Evolutionary conservation across 2,888 invertebrate species (phyloP), one percentile per base, ranked within the genome.

Genomic region (Tiliacea aurago): DNA sequence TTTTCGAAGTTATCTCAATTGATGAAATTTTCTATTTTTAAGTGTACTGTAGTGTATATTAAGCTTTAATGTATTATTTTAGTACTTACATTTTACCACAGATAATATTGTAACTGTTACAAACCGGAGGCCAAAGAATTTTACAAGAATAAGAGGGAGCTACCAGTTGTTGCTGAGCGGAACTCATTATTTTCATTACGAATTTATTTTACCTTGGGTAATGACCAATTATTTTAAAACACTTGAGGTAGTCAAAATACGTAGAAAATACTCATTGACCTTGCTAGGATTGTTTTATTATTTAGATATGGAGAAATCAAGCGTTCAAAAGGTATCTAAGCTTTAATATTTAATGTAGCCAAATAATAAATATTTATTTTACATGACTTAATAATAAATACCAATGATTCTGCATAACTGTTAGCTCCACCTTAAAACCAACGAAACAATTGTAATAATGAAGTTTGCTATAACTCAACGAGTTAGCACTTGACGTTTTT

Each of bases 1-100:
- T 84, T 79, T 74, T 67, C 55, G 5, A 49, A 70, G 45, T 70
- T 71, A 70, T 70, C 64, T 73, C 75, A 81, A 71, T 79, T 82
- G 53, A 77, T 84, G 79, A 84, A 80, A 58, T 78, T 76, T 75
- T 73, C 69, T 82, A 62, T 78, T 78, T 78, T 59, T 64, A 64
- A 61, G 51, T 74, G 41, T 76, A 71, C 51, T 74, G 45, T 81
- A 64, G 73, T 78, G 68, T 86, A 81, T 75, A 79, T 75, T 84
- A 84, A 87, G 88, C 85, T 89, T 88, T 86, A 87, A 87, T 84
- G 75, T 82, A 77, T 81, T 76, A 20, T 61, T 76, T 80, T 81
- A 76, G 68, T 76, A 76, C 80, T 76, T 45, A 9, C n/a, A 58
- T 58, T 74, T 65, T 72, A 80, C 80, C 77, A 80, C 59, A 68